Conservation (phyloP, 2,888 invertebrate genomes). For the Drosophila formosana region DNA sequence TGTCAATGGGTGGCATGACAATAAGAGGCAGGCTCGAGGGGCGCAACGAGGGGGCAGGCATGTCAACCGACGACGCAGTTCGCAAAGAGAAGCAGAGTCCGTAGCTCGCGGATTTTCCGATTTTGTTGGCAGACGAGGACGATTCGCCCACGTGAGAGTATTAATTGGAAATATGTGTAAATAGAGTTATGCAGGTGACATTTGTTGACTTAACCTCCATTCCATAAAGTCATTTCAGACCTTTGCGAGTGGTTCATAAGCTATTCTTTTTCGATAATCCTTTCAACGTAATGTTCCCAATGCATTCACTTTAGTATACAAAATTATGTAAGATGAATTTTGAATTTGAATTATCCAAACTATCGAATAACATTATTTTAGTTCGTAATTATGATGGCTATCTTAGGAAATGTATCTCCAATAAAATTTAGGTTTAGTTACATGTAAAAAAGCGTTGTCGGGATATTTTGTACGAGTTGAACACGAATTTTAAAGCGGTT, state of each 20-base stretch:
- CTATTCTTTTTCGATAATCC: conserved; percentile 50
- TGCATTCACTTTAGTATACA: too few relatives aligned
- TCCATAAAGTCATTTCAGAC: conserved; percentile 25
- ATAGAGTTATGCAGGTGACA: conserved; percentile 66
- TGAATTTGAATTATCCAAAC: too few relatives aligned
- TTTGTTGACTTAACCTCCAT: conserved; percentile 73
- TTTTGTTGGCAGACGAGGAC: conserved; percentile 65
- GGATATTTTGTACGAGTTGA: neutral
- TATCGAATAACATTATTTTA: too few relatives aligned
- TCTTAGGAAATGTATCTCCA: neutral
- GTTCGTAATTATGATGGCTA: too few relatives aligned
- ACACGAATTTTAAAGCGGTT: neutral
- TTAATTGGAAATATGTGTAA: conserved; percentile 81
- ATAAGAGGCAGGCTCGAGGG: conserved; percentile 31
- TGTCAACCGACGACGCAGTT: neutral
- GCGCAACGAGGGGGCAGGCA: neutral
- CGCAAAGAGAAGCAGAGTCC: conserved; percentile 3
- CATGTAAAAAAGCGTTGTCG: too few relatives aligned
- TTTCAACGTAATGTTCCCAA: too few relatives aligned
- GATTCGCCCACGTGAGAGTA: conserved; percentile 70
- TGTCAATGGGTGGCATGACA: conserved; percentile 59
- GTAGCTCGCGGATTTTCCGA: conserved; percentile 48
- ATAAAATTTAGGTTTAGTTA: neutral
- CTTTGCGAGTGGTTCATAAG: conserved; percentile 22
- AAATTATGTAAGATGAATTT: too few relatives aligned